A percentile compares a stretch with the other conserved stretches of the same genome.
Evolutionary conservation across 2,888 invertebrate species (phyloP).

Genomic region (Amiota minor): DNA sequence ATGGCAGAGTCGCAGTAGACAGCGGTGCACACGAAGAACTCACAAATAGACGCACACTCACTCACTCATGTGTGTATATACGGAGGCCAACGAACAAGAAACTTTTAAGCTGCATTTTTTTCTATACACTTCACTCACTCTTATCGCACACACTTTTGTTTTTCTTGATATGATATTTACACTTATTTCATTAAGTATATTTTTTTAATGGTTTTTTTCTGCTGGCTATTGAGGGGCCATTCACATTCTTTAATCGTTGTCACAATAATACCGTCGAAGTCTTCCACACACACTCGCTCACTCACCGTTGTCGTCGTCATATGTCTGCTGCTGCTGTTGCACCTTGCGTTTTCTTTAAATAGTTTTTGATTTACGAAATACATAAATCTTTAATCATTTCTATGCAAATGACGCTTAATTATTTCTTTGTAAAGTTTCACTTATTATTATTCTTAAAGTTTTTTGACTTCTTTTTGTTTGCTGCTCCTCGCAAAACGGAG

Average conservation of each 20-base stretch:
- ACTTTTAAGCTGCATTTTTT: slow-evolving; percentile 9
- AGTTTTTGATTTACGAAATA: background rate
- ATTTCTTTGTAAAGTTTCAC: background rate
- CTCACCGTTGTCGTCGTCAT: slow-evolving; percentile 26
- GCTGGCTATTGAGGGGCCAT: background rate
- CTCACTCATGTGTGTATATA: background rate
- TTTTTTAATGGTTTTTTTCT: too few species aligned
- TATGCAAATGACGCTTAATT: slow-evolving; percentile 1
- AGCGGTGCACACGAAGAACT: background rate
- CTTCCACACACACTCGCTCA: background rate
- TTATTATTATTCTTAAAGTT: too few species aligned
- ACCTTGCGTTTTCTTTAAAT: slow-evolving; percentile 2
- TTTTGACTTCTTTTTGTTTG: slow-evolving; percentile 7
- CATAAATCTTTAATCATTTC: slow-evolving; percentile 5
- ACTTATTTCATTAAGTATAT: slow-evolving; percentile 32
- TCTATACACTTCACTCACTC: background rate
- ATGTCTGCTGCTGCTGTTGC: slow-evolving; percentile 19
- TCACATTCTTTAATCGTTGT: background rate
- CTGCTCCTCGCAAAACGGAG: slow-evolving; percentile 5
- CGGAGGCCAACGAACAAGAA: background rate
- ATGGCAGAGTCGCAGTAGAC: slow-evolving; percentile 3
- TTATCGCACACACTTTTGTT: background rate
- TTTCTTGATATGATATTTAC: slow-evolving; percentile 34
- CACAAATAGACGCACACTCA: background rate
- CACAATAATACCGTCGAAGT: background rate